Percentiles rank a stretch among this genome's conserved stretches.
phyloP scores from a whole-genome alignment of 2,888 invertebrate species.

The Aricia artaxerxes region DNA sequence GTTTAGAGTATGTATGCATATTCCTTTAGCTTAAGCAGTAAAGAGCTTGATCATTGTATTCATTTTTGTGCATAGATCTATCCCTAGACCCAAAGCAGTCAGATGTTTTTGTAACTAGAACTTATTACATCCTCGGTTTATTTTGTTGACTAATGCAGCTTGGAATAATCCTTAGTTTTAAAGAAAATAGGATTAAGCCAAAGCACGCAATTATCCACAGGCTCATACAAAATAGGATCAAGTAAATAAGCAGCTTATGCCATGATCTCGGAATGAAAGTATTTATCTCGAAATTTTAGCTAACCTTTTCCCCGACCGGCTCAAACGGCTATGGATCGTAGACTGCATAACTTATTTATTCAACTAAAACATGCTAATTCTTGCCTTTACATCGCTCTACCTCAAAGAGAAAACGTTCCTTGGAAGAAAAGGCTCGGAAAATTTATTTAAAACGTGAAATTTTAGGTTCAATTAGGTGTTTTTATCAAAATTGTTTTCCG shows the following conservation, averaged over 20 bases:
- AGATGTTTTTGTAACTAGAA: too few species aligned
- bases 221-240: too few species aligned
- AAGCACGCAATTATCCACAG: too few species aligned
- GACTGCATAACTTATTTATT: not conserved
- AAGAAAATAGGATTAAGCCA: too few species aligned
- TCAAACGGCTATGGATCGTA: not conserved
- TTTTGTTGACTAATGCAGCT: too few species aligned
- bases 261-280: too few species aligned
- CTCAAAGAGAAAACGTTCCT: not conserved
- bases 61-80: too few species aligned
- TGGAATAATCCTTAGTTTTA: too few species aligned
- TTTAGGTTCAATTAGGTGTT: not conserved
- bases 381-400: not conserved
- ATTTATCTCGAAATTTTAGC: not conserved
- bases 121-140: too few species aligned
- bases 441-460: not conserved
- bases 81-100: too few species aligned
- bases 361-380: constrained; percentile 9
- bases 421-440: not conserved
- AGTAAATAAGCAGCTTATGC: too few species aligned
- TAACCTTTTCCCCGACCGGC: not conserved
- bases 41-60: too few species aligned
- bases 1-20: not conserved
- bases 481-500: not conserved
- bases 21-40: not conserved